phyloP scores from a whole-genome alignment of 2,888 invertebrate genomes.

The Yponomeuta sedellus region DNA sequence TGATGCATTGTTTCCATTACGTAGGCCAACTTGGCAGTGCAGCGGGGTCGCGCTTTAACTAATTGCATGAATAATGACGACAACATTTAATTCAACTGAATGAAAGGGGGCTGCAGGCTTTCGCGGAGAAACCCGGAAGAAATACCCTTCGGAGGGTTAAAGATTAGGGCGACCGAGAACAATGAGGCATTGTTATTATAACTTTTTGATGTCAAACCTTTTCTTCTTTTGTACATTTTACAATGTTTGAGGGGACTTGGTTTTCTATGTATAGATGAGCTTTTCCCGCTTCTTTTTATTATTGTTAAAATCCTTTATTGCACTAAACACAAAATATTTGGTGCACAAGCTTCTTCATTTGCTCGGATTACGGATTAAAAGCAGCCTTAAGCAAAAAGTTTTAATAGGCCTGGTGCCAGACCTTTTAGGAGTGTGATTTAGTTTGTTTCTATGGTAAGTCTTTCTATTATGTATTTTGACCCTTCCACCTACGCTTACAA shows the following conservation, averaged over 20 bases:
- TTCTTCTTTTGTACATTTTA: background rate
- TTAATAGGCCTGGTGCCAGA: no score
- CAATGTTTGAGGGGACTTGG: background rate
- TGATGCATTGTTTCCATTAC: background rate
- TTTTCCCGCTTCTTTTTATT: no score
- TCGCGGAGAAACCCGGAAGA: background rate
- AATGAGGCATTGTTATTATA: background rate
- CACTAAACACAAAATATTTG: no score
- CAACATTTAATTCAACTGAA: background rate
- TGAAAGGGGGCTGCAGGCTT: background rate
- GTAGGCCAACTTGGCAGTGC: background rate
- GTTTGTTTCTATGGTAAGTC: no score
- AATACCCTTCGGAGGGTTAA: background rate
- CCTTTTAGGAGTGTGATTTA: no score
- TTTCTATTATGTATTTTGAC: no score
- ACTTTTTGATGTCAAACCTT: background rate
- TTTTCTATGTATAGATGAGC: no score
- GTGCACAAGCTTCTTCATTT: no score
- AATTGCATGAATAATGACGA: background rate
- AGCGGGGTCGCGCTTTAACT: background rate
- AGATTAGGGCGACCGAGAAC: background rate
- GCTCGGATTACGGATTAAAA: no score
- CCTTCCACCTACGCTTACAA: no score
- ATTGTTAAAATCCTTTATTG: no score
- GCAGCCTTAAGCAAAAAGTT: no score